These are phyloP conservation scores for Coleophora deauratella DNA, from an alignment of 2,888 invertebrate species.

Conservation along the genomic window DNA sequence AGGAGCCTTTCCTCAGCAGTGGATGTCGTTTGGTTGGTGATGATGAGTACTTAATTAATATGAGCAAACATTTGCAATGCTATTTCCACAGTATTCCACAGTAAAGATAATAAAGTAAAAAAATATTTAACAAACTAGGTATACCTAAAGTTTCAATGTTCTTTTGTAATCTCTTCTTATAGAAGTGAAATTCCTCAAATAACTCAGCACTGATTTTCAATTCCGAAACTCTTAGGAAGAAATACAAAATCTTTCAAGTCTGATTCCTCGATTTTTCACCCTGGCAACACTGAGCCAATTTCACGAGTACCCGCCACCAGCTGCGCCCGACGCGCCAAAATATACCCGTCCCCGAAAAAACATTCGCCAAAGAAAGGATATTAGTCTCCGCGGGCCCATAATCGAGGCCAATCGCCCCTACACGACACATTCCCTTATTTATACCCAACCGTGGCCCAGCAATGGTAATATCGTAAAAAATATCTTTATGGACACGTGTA, in stretches of 20 bases:
- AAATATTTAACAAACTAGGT: too few species aligned
- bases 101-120: too few species aligned
- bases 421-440: conserved; percentile 41
- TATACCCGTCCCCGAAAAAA: conserved; percentile 65
- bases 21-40: too few species aligned
- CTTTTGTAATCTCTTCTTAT: too few species aligned
- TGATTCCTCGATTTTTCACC: background rate
- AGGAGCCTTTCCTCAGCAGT: too few species aligned
- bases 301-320: conserved; percentile 54
- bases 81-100: too few species aligned
- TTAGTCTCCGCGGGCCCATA: conserved; percentile 71
- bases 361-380: conserved; percentile 69
- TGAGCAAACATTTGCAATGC: too few species aligned
- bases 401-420: conserved; percentile 70
- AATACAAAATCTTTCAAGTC: background rate
- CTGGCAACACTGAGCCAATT: conserved; percentile 31
- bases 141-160: too few species aligned
- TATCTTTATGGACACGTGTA: conserved; percentile 45
- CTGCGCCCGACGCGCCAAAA: conserved; percentile 68
- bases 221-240: background rate
- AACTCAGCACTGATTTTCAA: background rate
- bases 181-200: too few species aligned
- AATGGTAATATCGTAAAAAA: conserved; percentile 51
- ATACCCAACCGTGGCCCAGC: background rate
- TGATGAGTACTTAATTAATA: too few species aligned